Conservation (phyloP, 2,888 invertebrate genomes). For the Cryptocephalus primarius region DNA sequence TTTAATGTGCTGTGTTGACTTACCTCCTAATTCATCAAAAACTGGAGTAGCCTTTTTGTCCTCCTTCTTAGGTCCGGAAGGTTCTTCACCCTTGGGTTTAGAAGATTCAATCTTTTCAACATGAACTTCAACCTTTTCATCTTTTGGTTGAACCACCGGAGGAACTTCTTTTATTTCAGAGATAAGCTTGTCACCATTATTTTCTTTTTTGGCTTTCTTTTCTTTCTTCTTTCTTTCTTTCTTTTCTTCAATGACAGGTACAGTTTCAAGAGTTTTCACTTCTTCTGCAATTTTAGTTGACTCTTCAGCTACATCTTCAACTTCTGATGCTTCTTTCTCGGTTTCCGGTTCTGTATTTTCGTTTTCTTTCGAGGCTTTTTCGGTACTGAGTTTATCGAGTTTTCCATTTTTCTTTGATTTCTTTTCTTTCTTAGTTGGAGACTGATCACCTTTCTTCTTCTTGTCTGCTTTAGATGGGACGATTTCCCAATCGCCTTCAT, state of each 20-base stretch:
- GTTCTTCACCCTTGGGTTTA: slow-evolving; percentile 6
- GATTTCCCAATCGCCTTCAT: slow-evolving; percentile 66
- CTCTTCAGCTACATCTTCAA: slow-evolving; percentile 26
- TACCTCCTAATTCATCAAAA: slow-evolving; percentile 52
- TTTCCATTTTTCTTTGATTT: slow-evolving; percentile 30
- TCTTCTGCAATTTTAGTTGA: slow-evolving; percentile 18
- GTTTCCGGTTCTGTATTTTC: slow-evolving; percentile 40
- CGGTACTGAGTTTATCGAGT: slow-evolving; percentile 36
- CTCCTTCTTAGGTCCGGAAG: slow-evolving; percentile 5
- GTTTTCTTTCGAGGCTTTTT: slow-evolving; percentile 41
- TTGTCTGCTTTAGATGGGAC: slow-evolving; percentile 61
- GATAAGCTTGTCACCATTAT: slow-evolving; percentile 7
- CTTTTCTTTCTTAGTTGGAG: slow-evolving; percentile 35
- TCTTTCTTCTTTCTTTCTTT: slow-evolving; percentile 34
- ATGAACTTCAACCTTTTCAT: slow-evolving; percentile 12
- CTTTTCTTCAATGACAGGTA: slow-evolving; percentile 23
- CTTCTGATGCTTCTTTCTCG: slow-evolving; percentile 20
- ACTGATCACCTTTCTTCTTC: slow-evolving; percentile 49
- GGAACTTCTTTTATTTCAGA: slow-evolving; percentile 11
- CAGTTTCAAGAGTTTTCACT: slow-evolving; percentile 17
- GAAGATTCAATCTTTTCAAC: slow-evolving; percentile 7
- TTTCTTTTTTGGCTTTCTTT: slow-evolving; percentile 26
- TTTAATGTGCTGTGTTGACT: slow-evolving; percentile 7
- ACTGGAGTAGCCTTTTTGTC: slow-evolving; percentile 23
- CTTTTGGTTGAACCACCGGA: slow-evolving; percentile 5